Percentiles rank a stretch among this genome's conserved stretches.
Conservation (phyloP, 2,113 vertebrate genomes). For the Cranoglanis bouderius region DNA sequence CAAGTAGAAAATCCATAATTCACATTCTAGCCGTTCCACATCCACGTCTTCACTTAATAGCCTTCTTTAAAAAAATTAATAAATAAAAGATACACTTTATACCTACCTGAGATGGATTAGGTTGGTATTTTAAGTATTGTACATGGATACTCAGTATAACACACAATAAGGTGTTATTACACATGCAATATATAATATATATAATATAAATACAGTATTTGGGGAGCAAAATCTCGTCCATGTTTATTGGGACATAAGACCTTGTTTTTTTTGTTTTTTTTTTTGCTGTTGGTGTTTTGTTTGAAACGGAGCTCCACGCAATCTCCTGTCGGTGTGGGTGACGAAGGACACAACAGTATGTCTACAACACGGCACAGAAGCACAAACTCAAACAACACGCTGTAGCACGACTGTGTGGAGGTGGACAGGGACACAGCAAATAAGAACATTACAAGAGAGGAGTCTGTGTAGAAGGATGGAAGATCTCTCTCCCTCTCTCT, state of each 20-base stretch:
- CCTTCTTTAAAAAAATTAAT: not conserved
- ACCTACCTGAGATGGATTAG: not conserved
- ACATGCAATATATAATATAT: not conserved
- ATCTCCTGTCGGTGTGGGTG: constrained; percentile 51
- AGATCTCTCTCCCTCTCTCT: constrained; percentile 37
- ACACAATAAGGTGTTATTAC: not conserved
- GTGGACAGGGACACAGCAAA: constrained; percentile 19
- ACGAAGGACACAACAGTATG: constrained; percentile 2
- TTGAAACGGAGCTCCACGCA: constrained; percentile 53
- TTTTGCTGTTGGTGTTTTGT: not conserved
- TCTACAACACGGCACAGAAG: constrained; percentile 19
- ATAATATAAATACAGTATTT: not conserved
- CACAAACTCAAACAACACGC: constrained; percentile 31
- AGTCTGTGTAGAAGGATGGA: constrained; percentile 8
- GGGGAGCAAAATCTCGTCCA: not conserved
- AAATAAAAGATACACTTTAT: not conserved
- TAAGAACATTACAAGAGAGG: constrained; percentile 8
- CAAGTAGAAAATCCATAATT: not conserved
- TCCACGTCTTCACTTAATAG: not conserved
- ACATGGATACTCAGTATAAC: not conserved
- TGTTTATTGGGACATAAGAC: not conserved
- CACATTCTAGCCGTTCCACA: not conserved
- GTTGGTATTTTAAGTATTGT: not conserved
- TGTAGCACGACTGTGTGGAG: constrained; percentile 11
- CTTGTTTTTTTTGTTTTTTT: not conserved